Conservation (phyloP, 1,140 invertebrate species). For the Pollicipes pollicipes region DNA sequence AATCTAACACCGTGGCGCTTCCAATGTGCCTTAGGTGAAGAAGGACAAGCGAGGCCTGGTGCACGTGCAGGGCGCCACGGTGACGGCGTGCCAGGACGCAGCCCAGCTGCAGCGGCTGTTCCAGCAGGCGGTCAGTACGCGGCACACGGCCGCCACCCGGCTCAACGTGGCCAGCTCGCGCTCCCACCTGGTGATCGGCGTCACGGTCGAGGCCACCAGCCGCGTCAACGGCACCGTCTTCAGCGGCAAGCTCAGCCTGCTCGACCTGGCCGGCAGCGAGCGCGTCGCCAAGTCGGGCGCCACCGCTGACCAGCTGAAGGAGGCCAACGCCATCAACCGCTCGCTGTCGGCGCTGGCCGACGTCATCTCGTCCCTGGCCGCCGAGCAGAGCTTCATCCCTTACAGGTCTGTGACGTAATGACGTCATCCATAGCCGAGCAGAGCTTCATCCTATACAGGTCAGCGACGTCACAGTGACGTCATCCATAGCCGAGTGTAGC, state of each 20-base stretch:
- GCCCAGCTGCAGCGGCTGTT: constrained; percentile 28
- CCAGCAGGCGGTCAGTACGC: constrained; percentile 28
- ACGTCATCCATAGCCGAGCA: no score
- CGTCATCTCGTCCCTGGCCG: constrained; percentile 25
- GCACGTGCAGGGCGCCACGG: constrained; percentile 28
- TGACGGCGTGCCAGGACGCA: constrained; percentile 26
- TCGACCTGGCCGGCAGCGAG: constrained; percentile 47
- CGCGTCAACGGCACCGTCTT: constrained; percentile 30
- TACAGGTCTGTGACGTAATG: constrained; percentile 21
- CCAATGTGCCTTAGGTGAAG: no score
- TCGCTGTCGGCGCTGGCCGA: constrained; percentile 28
- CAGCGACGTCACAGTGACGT: no score
- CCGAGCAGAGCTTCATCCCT: constrained; percentile 25
- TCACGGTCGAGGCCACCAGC: constrained; percentile 31
- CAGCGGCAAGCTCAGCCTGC: constrained; percentile 36
- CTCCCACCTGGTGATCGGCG: constrained; percentile 34
- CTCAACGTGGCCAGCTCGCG: constrained; percentile 37
- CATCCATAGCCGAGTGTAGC: not conserved
- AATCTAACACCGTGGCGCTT: no score
- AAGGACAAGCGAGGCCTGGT: constrained; percentile 33
- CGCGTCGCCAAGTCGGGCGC: constrained; percentile 37
- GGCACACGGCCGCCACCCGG: constrained; percentile 32
- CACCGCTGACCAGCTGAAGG: constrained; percentile 36
- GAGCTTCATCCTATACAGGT: no score
- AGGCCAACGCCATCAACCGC: constrained; percentile 30